Evolutionary conservation across 2,888 invertebrate species (phyloP), one percentile per base, ranked within the genome.

Genomic region (Cataglyphis rosenhaueri): DNA sequence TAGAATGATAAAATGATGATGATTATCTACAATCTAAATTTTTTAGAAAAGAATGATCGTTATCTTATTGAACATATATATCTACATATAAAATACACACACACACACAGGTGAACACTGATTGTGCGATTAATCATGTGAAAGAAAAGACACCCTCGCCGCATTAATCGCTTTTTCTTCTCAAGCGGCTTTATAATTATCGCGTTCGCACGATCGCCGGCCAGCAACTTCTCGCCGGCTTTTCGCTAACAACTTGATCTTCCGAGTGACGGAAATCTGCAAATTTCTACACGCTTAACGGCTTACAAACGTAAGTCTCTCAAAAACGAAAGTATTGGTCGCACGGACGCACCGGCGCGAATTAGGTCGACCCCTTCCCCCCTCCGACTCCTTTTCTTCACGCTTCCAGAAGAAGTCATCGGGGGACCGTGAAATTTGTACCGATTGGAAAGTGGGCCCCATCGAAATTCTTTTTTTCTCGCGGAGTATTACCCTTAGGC

Each of bases 311-410:
- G 62, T 62, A 29, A 29, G 73, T 73, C 85, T 86, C 83, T 87
- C 84, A 87, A 88, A 89, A 89, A 89, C 89, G 89, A 89, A 89
- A 89, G 89, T 89, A 84, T 81, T 65, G 70, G 84, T 81, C 62
- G 21, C 71, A 35, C 81, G 57, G 76, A 52, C 75, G 74, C 82
- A 76, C 44, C 76, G 55, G 41, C 76, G 81, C 21, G 84, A 89
- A 89, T 88, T 87, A 83, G 89, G 89, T 82, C 89, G 85, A 85
- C 78, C 64, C 68, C 73, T 83, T 48, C 9, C 8, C 75, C 41
- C 25, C 29, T 12, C 41, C 81, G n/a, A 15, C 18, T 44, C 38
- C 44, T 65, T 68, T 29, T 68, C 68, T 84, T 75, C 71, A 44
- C 9, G 25, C 9, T 61, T 52, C 64, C 66, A 66, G 70, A 70